phyloP scores from a whole-genome alignment of 1,140 invertebrate genomes.

The Drosophila ananassae region DNA sequence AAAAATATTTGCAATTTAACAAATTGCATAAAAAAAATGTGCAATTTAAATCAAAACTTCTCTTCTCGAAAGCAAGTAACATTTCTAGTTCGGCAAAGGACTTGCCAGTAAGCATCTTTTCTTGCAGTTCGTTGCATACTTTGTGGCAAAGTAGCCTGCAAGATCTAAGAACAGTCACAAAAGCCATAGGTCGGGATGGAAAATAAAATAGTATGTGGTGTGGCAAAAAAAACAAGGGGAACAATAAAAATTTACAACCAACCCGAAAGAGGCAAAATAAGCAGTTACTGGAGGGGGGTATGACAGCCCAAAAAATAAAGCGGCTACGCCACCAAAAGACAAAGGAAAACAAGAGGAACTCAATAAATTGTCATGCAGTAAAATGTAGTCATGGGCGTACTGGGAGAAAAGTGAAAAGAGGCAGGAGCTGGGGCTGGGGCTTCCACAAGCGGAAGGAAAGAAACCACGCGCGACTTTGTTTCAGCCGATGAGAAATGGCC shows the following conservation, averaged over 20 bases:
- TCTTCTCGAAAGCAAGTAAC: background rate
- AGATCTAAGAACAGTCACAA: conserved; percentile 15
- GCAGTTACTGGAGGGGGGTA: conserved; percentile 2
- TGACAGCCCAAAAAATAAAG: conserved; percentile 20
- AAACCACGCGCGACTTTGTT: conserved; percentile 73
- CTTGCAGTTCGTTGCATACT: conserved; percentile 28
- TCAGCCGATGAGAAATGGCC: conserved; percentile 62
- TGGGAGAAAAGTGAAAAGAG: conserved; percentile 10
- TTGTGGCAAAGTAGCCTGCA: conserved; percentile 35
- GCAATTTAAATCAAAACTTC: background rate
- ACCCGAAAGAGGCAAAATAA: conserved; percentile 49
- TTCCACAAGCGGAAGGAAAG: conserved; percentile 36
- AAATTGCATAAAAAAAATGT: background rate
- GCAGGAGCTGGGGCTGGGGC: background rate
- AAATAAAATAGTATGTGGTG: conserved; percentile 74
- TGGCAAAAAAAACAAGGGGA: conserved; percentile 59
- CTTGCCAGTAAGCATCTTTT: conserved; percentile 12
- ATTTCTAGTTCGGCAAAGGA: background rate
- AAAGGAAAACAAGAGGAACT: conserved; percentile 65
- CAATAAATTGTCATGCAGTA: conserved; percentile 83
- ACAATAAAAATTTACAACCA: conserved; percentile 80
- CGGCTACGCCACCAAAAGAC: conserved; percentile 30
- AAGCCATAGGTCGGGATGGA: conserved; percentile 27
- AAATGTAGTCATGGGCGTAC: conserved; percentile 61
- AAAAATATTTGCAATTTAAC: conserved; percentile 1